These are phyloP conservation scores for Pelodiscus sinensis DNA, from an alignment of 2,113 vertebrate species.

Conservation along the genomic window DNA sequence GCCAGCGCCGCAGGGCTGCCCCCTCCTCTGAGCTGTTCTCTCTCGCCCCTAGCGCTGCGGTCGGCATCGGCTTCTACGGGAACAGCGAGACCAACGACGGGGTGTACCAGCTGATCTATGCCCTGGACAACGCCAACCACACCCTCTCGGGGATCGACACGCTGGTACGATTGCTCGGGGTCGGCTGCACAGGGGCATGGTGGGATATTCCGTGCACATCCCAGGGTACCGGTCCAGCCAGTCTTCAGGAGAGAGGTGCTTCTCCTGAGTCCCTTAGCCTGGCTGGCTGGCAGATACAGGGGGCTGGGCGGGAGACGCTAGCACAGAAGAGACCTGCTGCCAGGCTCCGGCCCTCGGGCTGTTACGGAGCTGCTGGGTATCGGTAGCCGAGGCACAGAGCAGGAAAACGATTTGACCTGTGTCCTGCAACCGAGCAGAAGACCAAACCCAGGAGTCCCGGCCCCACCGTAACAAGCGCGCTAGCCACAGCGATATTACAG, in stretches of 20 bases:
- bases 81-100: constrained; percentile 98
- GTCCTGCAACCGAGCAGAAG: not conserved
- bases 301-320: not conserved
- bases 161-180: constrained; percentile 82
- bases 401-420: not conserved
- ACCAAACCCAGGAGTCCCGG: not conserved
- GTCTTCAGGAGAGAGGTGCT: not conserved
- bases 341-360: not conserved
- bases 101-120: constrained; percentile 92
- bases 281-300: too few species aligned
- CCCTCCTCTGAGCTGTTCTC: constrained; percentile 36
- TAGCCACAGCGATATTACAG: not conserved
- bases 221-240: too few species aligned
- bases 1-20: not conserved
- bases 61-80: constrained; percentile 96
- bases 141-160: constrained; percentile 89
- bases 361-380: not conserved
- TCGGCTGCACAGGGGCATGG: not conserved
- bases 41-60: constrained; percentile 79
- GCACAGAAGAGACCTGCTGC: too few species aligned
- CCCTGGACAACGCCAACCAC: constrained; percentile 93
- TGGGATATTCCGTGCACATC: not conserved
- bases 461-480: too few species aligned
- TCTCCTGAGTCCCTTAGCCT: not conserved
- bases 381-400: not conserved